Evolutionary conservation across 2,113 vertebrate genomes (phyloP), one percentile per base, ranked within the genome.

Genomic region (Ictalurus furcatus): DNA sequence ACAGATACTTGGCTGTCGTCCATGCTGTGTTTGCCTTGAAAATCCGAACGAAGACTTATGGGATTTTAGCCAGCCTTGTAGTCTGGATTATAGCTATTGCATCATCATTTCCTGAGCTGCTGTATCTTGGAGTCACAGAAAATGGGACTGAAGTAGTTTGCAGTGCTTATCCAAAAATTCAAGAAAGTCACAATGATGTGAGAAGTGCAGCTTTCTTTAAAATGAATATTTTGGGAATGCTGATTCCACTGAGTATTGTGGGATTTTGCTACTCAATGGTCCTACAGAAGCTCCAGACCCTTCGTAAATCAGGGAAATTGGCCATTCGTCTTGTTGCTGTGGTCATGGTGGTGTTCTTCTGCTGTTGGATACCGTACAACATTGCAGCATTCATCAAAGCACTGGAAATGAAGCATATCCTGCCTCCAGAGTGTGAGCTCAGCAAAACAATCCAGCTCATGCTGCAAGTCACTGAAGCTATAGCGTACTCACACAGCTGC

Each of bases 361-460:
- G 89, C 88, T 96, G 95, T 85, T 96, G 96, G 95, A 58, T 92
- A 19, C 96, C 95, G 2, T 96, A 95, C 88, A 96, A 96, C 37
- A 0, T 96, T 4, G 28, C 89, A 0, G 86, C 84, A 0, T 92
- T 96, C 52, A 90, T 95, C 34, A 90, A 88, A 89, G 93, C 86
- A 0, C 74, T 94, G 89, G 94, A 96, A 87, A 28, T 94, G 0
- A 16, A 86, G 5, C 0, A 0, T 0, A 0, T 48, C 2, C 67
- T 94, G 0, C 0, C 2, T 12, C 1, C 1, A 0, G 5, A 0
- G 0, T 96, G 95, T 44, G 4, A 91, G 0, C 84, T 54, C n/a
- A 96, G 95, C 92, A 91, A 93, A 44, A 85, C n/a, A 56, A 90
- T 95, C 73, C 69, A 0, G 21, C 0, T 92, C 71, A 87, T 92